phyloP scores from a whole-genome alignment of 2,888 invertebrate genomes.

The Zaprionus obscuricornis region DNA sequence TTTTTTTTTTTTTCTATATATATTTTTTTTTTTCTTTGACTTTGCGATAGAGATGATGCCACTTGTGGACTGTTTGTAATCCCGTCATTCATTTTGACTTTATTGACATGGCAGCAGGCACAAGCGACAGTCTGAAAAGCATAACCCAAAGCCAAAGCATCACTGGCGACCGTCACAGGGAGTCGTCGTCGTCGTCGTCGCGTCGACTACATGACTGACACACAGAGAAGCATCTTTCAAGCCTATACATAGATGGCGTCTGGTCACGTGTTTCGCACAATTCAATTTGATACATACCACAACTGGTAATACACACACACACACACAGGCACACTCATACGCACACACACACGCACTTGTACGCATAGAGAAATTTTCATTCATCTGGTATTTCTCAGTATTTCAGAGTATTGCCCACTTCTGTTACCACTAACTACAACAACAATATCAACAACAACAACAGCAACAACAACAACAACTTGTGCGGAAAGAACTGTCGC shows the following conservation, averaged over 20 bases:
- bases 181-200: neutral
- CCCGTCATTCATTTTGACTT: constrained; percentile 76
- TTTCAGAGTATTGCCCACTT: constrained; percentile 50
- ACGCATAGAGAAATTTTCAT: constrained; percentile 11
- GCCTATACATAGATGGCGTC: no score
- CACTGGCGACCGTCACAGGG: no score
- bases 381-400: constrained; percentile 22
- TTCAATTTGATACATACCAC: constrained; percentile 71
- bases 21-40: constrained; percentile 18
- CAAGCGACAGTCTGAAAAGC: neutral
- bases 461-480: constrained; percentile 13
- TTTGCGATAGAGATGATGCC: constrained; percentile 44
- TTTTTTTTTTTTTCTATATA: no score
- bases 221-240: constrained; percentile 22
- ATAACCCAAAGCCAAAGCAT: neutral
- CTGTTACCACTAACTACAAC: constrained; percentile 51
- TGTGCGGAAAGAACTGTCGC: constrained; percentile 49
- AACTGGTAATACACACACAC: no score
- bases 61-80: constrained; percentile 71
- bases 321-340: constrained; percentile 1
- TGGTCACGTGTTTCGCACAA: constrained; percentile 76
- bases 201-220: neutral
- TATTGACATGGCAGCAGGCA: constrained; percentile 67
- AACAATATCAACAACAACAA: neutral
- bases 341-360: neutral